phyloP scores from a whole-genome alignment of 2,888 invertebrate species.

The Drosophila kanekoi region DNA sequence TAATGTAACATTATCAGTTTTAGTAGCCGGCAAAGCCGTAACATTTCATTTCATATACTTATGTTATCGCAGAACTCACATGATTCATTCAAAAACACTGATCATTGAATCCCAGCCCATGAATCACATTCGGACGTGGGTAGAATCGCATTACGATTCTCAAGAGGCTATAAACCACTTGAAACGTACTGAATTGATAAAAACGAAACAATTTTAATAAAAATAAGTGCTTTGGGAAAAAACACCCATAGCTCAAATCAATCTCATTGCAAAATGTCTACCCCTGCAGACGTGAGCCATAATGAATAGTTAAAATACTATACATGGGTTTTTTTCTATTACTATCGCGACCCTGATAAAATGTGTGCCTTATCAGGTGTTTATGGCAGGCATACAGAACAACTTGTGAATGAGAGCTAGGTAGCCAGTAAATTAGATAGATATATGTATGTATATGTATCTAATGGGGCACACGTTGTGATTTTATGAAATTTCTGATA shows the following conservation, averaged over 20 bases:
- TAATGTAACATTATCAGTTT: no score
- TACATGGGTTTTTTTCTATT: not conserved
- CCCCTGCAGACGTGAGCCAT: not conserved
- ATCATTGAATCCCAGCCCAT: not conserved
- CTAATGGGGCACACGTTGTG: not conserved
- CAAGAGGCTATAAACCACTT: not conserved
- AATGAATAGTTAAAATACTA: constrained; percentile 18
- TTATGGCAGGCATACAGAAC: not conserved
- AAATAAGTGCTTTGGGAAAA: constrained; percentile 17
- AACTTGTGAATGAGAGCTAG: constrained; percentile 9
- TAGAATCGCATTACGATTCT: not conserved
- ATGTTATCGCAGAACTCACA: not conserved
- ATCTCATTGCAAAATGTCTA: not conserved
- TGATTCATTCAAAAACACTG: constrained; percentile 3
- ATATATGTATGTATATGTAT: not conserved
- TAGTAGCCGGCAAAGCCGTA: no score
- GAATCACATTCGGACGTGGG: not conserved
- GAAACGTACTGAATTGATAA: not conserved
- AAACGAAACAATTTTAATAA: not conserved
- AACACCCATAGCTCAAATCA: constrained; percentile 5
- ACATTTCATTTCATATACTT: not conserved
- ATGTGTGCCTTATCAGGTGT: constrained; percentile 24
- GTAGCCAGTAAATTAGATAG: no score
- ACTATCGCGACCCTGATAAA: not conserved
- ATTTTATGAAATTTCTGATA: constrained; percentile 12